These are phyloP conservation scores for Sarcophilus harrisii DNA, from an alignment of 2,797 vertebrate genomes.

Conservation along the genomic window DNA sequence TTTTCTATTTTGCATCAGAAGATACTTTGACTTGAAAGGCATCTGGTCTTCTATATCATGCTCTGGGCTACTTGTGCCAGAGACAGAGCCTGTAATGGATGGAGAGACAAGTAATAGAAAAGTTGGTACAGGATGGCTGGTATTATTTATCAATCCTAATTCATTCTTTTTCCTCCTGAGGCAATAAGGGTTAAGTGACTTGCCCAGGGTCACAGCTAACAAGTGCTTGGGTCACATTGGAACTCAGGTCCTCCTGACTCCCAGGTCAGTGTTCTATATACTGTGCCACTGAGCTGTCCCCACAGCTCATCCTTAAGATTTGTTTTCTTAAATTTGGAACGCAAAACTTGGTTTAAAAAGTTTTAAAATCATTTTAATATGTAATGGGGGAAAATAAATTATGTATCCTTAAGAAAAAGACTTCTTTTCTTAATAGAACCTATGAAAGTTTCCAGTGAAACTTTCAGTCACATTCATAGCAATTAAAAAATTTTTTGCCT, in stretches of 20 bases:
- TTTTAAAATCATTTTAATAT: background rate
- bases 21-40: background rate
- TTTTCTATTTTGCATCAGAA: background rate
- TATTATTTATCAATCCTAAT: background rate
- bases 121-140: background rate
- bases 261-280: background rate
- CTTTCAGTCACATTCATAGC: background rate
- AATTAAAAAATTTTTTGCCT: background rate
- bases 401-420: background rate
- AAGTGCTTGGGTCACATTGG: background rate
- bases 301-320: background rate
- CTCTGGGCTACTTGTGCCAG: background rate
- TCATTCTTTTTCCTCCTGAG: background rate
- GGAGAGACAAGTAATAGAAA: background rate
- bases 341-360: background rate
- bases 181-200: background rate
- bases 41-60: background rate
- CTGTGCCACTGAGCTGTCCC: background rate
- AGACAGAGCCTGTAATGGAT: background rate
- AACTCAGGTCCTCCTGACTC: background rate
- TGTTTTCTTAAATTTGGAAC: background rate
- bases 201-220: background rate
- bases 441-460: background rate
- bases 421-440: background rate
- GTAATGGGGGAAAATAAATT: background rate